A percentile compares a stretch with the other conserved stretches of the same genome.
phyloP scores from a whole-genome alignment of 1,140 invertebrate genomes.

The Drosophila asahinai region DNA sequence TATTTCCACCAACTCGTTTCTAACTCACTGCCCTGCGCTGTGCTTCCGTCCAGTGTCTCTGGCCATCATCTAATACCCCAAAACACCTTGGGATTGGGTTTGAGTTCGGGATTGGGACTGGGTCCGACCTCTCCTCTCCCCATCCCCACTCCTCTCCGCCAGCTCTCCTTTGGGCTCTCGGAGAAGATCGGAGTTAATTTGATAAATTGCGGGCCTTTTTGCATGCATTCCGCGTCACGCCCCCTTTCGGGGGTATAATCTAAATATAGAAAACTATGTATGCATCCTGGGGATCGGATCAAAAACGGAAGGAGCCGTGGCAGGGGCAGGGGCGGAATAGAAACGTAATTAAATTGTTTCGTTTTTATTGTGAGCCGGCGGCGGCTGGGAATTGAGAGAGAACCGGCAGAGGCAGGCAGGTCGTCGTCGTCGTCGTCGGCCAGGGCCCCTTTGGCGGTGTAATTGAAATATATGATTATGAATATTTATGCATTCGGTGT shows the following conservation, averaged over 20 bases:
- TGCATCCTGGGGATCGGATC: constrained; percentile 37
- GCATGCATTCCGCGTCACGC: constrained; percentile 65
- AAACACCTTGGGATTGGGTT: constrained; percentile 41
- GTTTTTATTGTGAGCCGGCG: constrained; percentile 62
- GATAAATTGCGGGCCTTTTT: constrained; percentile 75
- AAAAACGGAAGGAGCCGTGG: neutral
- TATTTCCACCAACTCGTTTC: neutral
- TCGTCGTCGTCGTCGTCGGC: constrained; percentile 15
- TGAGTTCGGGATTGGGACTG: neutral
- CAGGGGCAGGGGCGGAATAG: constrained; percentile 40
- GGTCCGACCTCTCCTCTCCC: neutral
- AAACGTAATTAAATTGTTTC: constrained; percentile 83
- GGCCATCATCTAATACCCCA: constrained; percentile 46
- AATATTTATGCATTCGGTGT: constrained; percentile 78
- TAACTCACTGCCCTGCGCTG: constrained; percentile 37
- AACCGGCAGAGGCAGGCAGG: too few relatives aligned
- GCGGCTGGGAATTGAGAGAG: constrained; percentile 28
- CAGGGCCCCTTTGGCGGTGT: constrained; percentile 47
- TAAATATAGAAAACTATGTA: constrained; percentile 64
- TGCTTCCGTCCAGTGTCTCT: constrained; percentile 10
- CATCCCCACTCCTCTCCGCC: neutral
- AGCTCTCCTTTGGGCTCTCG: constrained; percentile 15
- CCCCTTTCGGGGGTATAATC: constrained; percentile 43
- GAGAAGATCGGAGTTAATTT: constrained; percentile 72
- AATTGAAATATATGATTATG: constrained; percentile 85